Conservation (phyloP, 1,140 invertebrate species). For the Anastatus disparis region DNA sequence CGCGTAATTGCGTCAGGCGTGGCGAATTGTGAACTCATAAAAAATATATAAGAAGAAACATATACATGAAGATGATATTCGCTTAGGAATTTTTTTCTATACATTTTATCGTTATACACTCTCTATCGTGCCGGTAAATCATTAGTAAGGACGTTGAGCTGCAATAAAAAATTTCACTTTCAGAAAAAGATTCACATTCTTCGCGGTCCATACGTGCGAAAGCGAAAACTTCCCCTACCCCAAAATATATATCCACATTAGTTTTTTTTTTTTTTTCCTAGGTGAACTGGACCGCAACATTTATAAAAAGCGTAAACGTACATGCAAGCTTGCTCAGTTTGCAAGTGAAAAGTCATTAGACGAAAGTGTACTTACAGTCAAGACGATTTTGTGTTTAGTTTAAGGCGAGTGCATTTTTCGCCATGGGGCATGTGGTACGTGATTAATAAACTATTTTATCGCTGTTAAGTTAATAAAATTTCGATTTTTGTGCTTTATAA, state of each 20-base stretch:
- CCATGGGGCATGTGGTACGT: constrained; percentile 52
- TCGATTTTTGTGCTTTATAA: no score
- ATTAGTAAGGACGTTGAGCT: background rate
- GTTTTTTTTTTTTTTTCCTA: no score
- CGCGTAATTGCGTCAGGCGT: background rate
- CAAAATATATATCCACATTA: no score
- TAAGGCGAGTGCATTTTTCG: constrained; percentile 28
- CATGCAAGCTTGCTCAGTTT: constrained; percentile 45
- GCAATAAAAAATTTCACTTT: constrained; percentile 48
- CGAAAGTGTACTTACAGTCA: no score
- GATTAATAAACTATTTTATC: background rate
- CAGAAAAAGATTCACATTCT: background rate
- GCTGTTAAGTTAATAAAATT: no score
- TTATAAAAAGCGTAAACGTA: constrained; percentile 53
- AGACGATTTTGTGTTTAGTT: no score
- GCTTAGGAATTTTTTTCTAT: background rate
- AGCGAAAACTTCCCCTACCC: constrained; percentile 42
- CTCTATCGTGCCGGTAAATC: background rate
- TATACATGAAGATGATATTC: background rate
- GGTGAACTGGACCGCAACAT: constrained; percentile 9
- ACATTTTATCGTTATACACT: no score
- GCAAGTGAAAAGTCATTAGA: constrained; percentile 36
- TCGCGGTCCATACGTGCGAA: constrained; percentile 39
- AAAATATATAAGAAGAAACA: background rate
- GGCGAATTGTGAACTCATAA: no score